Evolutionary conservation across 1,140 invertebrate genomes (phyloP).

Genomic region (Magallana ariakensis): DNA sequence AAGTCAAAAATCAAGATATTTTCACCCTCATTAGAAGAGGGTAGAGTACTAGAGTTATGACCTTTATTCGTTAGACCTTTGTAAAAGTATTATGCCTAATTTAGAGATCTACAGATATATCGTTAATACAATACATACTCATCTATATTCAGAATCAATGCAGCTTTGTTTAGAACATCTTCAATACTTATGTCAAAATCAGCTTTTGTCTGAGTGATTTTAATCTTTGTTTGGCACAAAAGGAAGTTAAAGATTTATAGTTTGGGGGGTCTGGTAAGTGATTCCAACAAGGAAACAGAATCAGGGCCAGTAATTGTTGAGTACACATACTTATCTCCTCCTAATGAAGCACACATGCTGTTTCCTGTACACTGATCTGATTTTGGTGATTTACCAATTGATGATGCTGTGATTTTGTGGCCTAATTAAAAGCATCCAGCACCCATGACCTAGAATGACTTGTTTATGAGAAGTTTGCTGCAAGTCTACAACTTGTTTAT

Average conservation of each 20-base stretch:
- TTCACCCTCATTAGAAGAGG: too few relatives aligned
- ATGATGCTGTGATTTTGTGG: not conserved
- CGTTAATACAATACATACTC: too few relatives aligned
- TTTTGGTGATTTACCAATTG: not conserved
- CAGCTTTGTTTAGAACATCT: too few relatives aligned
- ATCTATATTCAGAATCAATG: too few relatives aligned
- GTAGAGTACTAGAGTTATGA: too few relatives aligned
- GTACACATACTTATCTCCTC: not conserved
- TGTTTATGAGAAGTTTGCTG: not conserved
- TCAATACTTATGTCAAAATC: too few relatives aligned
- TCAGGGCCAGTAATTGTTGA: not conserved
- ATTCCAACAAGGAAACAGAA: not conserved
- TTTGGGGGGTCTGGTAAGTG: not conserved
- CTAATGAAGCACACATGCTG: not conserved
- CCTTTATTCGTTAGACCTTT: too few relatives aligned
- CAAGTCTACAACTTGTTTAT: not conserved
- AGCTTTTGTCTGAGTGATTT: too few relatives aligned
- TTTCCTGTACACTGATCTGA: not conserved
- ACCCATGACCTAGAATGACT: not conserved
- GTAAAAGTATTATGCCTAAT: too few relatives aligned
- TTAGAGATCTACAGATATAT: too few relatives aligned
- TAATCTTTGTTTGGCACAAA: too few relatives aligned
- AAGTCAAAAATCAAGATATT: too few relatives aligned
- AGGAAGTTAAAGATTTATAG: not conserved
- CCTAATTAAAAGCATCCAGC: not conserved